Conservation (phyloP, 2,888 invertebrate species). For the Gortyna flavago region DNA sequence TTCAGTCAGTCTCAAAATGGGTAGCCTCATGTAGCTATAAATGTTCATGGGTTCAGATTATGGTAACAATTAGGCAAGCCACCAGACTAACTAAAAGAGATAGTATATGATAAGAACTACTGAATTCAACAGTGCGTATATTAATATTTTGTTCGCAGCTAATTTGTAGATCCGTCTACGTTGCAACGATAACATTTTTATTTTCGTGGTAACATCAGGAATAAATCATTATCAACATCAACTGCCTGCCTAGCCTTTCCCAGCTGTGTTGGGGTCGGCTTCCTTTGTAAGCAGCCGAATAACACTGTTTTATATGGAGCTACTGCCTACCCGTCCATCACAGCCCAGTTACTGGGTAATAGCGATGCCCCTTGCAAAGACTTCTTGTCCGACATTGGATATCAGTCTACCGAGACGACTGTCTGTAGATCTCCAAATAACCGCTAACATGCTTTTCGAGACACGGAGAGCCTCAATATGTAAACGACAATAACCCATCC, state of each 20-base stretch:
- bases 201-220: not conserved
- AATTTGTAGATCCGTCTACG: not conserved
- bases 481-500: not conserved
- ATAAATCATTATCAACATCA: not conserved
- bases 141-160: not conserved
- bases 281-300: not conserved
- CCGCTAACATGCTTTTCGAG: not conserved
- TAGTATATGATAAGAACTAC: not conserved
- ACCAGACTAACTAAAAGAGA: no score
- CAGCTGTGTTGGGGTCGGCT: not conserved
- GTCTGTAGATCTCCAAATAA: not conserved
- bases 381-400: not conserved
- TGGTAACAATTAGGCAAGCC: not conserved
- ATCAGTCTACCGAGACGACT: not conserved
- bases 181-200: not conserved
- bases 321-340: not conserved
- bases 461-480: not conserved
- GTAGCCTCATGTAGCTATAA: no score
- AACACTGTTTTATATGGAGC: not conserved
- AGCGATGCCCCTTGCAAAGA: not conserved
- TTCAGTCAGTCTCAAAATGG: not conserved
- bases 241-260: no score
- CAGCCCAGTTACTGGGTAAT: not conserved
- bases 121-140: not conserved
- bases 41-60: not conserved